Base-by-base conservation (phyloP, 37 sponge, comb jelly and placozoan species). In the Dysidea cf. avara region DNA sequence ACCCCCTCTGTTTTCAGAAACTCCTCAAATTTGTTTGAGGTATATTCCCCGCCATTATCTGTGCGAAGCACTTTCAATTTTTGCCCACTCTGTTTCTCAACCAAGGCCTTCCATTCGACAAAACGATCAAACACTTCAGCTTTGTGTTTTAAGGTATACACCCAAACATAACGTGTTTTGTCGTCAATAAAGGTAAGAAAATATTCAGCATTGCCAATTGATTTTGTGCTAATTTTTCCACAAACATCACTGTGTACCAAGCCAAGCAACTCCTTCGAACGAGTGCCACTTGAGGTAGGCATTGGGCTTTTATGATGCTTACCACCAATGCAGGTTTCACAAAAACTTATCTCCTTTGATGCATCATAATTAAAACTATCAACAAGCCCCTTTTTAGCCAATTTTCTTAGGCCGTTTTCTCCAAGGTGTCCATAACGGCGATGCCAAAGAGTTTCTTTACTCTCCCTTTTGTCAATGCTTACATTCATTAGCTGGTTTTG, bases 31-130 rank as follows among this genome's bases (percentile, higher is more conserved):
- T 81, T 71, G 25, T 16, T 52, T 3, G 80, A 72, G 25, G 86
- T 78, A 61, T 55, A 79, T 48, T 79, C 75, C 7, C 86, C 86
- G n/a, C 79, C 75, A 68, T 78, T 75, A 48, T 86, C 81, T 22
- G 66, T 74, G 32, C 76, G 76, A 34, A 86, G 46, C 22, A 50
- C 81, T 40, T 86, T 86, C 64, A 86, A 36, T n/a, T 67, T 73
- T 43, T 63, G 40, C 29, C 80, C 74, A 33, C 40, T 72, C 39
- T 59, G 28, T 46, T 50, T 67, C 51, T 86, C 64, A 3, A 87
- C 88, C 43, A 76, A 26, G 24, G 78, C 71, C 71, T 87, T 87
- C 88, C 86, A 86, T 54, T 86, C 77, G 22, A 58, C 39, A 58
- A 76, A 87, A 18, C 35, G 34, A 16, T 81, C 58, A 71, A 81